Evolutionary conservation across 2,113 vertebrate genomes (phyloP), one percentile per base, ranked within the genome.

Genomic region (Patagioenas fasciata): DNA sequence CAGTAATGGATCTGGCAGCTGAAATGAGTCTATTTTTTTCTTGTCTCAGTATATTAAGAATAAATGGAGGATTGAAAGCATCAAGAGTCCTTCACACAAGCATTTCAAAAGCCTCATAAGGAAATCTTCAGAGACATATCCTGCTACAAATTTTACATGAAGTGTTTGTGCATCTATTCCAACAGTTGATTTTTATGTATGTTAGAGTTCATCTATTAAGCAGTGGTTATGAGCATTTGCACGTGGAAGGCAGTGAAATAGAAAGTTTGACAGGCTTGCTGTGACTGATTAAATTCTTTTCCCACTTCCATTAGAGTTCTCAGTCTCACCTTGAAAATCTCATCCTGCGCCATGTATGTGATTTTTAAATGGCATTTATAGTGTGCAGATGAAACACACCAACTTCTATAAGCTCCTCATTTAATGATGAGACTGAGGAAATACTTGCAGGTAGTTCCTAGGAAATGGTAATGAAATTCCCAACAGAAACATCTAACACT

Each of bases 301-400:
- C 36, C 40, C 42, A 14, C 42, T 95, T 85, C 70, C 81, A 89
- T 64, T 94, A 93, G 66, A 57, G 48, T 89, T 91, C 83, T 88
- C 61, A 75, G 51, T 91, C 89, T 89, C 69, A 91, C 70, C 89
- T 95, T 96, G 57, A 91, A 83, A 97, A 93, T 77, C 34, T 96
- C 90, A 93, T 80, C 81, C 65, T 32, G 61, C 82, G 36, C 29
- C 72, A 32, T 94, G 73, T 70, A 92, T 74, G 40, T 29, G 83
- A 82, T 84, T 91, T 97, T 85, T 70, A 91, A 95, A 80, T 74
- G 25, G 67, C 32, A 80, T 90, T 93, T 94, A 65, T 28, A 44
- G 50, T 47, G 42, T 38, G 56, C 72, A 16, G 83, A 16, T 56
- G 66, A 74, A 94, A 88, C 77, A 88, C 77, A 38, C 20, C 51